Evolutionary conservation across 1,140 invertebrate species (phyloP).

Genomic region (Drosophila prosaltans): DNA sequence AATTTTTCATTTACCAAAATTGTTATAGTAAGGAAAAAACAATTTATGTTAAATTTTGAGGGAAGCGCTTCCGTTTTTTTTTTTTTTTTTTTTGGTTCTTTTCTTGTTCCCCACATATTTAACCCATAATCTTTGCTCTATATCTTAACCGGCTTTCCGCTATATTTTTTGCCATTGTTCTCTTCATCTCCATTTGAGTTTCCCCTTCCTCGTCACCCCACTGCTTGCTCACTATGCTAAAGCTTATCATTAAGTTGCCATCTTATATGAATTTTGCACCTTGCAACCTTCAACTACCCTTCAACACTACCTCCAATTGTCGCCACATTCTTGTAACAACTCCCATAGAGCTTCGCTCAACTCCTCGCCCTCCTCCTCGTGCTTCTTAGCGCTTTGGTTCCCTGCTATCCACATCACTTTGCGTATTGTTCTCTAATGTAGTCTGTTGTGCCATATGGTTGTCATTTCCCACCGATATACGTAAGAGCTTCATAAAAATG

Average conservation of each 20-base stretch:
- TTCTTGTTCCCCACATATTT: too few relatives aligned
- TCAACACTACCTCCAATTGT: slow-evolving; percentile 35
- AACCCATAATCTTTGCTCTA: too few relatives aligned
- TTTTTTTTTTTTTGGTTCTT: too few relatives aligned
- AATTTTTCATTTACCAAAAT: too few relatives aligned
- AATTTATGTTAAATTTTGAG: too few relatives aligned
- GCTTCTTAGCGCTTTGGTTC: background rate
- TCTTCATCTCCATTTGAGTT: background rate
- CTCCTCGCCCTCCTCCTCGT: background rate
- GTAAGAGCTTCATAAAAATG: slow-evolving; percentile 74
- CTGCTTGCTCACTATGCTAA: background rate
- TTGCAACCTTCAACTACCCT: slow-evolving; percentile 42
- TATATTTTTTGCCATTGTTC: background rate
- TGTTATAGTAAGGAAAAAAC: too few relatives aligned
- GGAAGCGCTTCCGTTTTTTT: too few relatives aligned
- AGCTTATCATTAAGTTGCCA: slow-evolving; percentile 19
- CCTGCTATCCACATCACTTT: background rate
- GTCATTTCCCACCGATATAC: slow-evolving; percentile 21
- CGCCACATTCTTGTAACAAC: background rate
- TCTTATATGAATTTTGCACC: slow-evolving; percentile 24
- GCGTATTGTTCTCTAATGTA: slow-evolving; percentile 44
- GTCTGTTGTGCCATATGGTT: slow-evolving; percentile 59
- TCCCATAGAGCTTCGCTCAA: too few relatives aligned
- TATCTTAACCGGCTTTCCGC: background rate
- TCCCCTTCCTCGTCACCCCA: background rate